Percentiles rank a stretch among this genome's conserved stretches.
Conservation (phyloP, 2,113 vertebrate genomes). For the Zingel zingel region DNA sequence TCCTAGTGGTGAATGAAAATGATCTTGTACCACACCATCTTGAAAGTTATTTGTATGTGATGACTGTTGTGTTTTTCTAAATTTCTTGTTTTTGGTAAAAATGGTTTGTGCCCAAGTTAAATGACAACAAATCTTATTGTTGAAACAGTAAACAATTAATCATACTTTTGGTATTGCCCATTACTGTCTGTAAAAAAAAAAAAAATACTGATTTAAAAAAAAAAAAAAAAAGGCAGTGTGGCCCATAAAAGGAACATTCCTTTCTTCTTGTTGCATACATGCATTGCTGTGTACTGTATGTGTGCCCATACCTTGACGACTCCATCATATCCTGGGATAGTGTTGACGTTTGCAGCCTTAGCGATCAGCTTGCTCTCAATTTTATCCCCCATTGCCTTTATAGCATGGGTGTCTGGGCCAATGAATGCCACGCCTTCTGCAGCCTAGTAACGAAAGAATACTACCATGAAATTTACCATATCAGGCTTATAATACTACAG, state of each 20-base stretch:
- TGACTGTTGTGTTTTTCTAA: too few species aligned
- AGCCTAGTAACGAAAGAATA: constrained; percentile 82
- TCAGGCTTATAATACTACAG: neutral
- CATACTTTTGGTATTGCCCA: neutral
- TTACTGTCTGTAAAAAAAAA: neutral
- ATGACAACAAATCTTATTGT: neutral
- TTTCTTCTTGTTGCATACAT: neutral
- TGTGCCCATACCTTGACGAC: constrained; percentile 90
- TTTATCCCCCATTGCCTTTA: constrained; percentile 99
- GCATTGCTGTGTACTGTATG: neutral
- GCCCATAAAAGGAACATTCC: neutral
- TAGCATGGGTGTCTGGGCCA: constrained; percentile 95
- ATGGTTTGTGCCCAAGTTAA: neutral
- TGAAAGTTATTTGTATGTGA: too few species aligned
- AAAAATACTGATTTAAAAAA: neutral
- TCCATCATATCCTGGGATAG: constrained; percentile 97
- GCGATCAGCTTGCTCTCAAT: constrained; percentile 98
- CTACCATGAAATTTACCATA: neutral
- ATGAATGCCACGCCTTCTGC: constrained; percentile 92
- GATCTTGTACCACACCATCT: too few species aligned
- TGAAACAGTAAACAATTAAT: neutral
- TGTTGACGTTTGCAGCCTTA: constrained; percentile 96
- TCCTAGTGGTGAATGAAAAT: too few species aligned
- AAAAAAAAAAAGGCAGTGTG: too few species aligned
- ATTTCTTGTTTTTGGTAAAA: too few species aligned